phyloP scores from a whole-genome alignment of 1,140 invertebrate species.

The Diprion similis region DNA sequence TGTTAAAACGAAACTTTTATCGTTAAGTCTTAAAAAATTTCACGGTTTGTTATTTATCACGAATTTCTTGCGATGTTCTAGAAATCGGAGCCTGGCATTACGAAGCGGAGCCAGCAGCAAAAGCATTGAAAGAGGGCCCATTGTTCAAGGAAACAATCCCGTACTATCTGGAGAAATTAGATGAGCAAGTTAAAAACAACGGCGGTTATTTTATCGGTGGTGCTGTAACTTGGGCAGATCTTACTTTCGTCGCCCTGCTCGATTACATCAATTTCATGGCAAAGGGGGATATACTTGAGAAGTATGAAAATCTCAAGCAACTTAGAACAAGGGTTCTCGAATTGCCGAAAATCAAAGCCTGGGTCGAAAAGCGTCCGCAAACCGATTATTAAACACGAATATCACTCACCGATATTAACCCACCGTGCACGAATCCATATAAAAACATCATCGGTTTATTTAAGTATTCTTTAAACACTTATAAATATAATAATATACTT shows the following conservation, averaged over 20 bases:
- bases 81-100: constrained; percentile 50
- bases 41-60: too few species aligned
- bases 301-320: neutral
- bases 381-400: neutral
- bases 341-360: neutral
- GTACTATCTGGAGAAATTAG: constrained; percentile 51
- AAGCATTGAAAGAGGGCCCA: constrained; percentile 39
- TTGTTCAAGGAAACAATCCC: constrained; percentile 44
- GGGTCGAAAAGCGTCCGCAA: neutral
- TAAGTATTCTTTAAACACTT: too few species aligned
- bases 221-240: constrained; percentile 66
- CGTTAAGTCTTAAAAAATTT: too few species aligned
- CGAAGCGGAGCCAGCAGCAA: constrained; percentile 39
- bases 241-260: constrained; percentile 64
- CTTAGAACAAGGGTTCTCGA: neutral
- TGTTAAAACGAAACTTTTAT: too few species aligned
- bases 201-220: constrained; percentile 56
- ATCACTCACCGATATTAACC: too few species aligned
- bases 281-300: neutral
- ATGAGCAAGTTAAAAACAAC: constrained; percentile 57
- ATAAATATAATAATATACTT: too few species aligned
- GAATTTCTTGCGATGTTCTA: constrained; percentile 37
- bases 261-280: constrained; percentile 64
- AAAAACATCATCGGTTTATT: too few species aligned
- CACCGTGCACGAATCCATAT: too few species aligned